These are phyloP conservation scores for Tetraneura akinire DNA, from an alignment of 1,140 invertebrate species.

Conservation along the genomic window DNA sequence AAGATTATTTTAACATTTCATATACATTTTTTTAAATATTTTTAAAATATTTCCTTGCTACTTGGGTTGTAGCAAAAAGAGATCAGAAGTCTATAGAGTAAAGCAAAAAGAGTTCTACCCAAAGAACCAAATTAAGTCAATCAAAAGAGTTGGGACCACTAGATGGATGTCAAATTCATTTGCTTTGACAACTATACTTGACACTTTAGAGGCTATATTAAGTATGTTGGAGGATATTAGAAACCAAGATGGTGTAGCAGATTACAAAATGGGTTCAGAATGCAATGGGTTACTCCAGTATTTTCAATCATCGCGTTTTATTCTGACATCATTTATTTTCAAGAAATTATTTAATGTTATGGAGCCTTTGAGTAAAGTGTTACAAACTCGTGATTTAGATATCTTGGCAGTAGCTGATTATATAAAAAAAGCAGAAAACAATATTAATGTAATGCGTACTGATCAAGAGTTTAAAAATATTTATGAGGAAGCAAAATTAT, in stretches of 20 bases:
- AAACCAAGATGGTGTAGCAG: neutral
- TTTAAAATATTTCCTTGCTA: no score
- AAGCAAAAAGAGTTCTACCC: neutral
- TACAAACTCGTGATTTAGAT: neutral
- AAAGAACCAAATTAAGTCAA: neutral
- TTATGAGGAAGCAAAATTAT: no score
- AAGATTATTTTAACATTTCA: no score
- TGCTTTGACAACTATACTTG: neutral
- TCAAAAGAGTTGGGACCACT: neutral
- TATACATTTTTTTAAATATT: no score
- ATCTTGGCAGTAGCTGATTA: neutral
- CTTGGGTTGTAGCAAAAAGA: constrained; percentile 4
- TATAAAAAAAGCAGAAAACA: neutral
- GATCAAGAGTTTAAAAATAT: no score
- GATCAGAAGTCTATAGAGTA: neutral
- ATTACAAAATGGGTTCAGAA: no score
- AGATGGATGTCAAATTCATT: neutral
- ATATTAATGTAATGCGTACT: neutral
- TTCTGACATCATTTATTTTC: neutral
- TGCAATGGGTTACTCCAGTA: neutral
- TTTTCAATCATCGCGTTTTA: neutral
- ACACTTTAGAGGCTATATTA: neutral
- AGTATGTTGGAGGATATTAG: neutral
- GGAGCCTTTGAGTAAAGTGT: neutral
- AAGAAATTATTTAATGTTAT: neutral